Evolutionary conservation across 2,113 vertebrate genomes (phyloP).

Genomic region (Eulemur rufifrons): DNA sequence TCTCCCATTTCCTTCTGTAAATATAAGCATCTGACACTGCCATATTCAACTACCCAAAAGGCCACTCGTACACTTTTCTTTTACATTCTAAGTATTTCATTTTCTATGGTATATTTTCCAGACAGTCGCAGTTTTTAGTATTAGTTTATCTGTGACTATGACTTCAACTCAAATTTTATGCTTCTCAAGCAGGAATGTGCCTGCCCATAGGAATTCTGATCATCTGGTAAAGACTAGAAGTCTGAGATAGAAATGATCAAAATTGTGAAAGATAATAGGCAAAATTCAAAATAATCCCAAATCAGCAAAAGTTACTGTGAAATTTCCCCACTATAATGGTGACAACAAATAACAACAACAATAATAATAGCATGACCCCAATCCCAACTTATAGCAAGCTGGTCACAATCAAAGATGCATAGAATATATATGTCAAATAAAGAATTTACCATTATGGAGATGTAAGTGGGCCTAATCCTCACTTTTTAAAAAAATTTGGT

Average conservation of each 20-base stretch:
- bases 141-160: background rate
- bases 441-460: background rate
- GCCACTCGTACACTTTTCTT: background rate
- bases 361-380: background rate
- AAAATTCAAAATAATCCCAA: conserved; percentile 15
- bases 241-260: background rate
- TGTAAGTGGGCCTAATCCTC: background rate
- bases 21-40: background rate
- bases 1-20: conserved; percentile 44
- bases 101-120: conserved; percentile 20
- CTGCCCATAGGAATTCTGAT: background rate
- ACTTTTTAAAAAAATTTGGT: background rate
- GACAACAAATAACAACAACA: background rate
- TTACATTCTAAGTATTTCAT: background rate
- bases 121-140: background rate
- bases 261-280: background rate
- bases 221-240: background rate
- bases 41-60: background rate
- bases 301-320: background rate
- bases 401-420: background rate
- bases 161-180: background rate
- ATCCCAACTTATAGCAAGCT: background rate
- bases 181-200: background rate
- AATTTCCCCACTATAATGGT: background rate
- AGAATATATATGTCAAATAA: background rate